These are phyloP conservation scores for Drosophila rufa DNA, from an alignment of 1,140 invertebrate genomes.

Conservation along the genomic window DNA sequence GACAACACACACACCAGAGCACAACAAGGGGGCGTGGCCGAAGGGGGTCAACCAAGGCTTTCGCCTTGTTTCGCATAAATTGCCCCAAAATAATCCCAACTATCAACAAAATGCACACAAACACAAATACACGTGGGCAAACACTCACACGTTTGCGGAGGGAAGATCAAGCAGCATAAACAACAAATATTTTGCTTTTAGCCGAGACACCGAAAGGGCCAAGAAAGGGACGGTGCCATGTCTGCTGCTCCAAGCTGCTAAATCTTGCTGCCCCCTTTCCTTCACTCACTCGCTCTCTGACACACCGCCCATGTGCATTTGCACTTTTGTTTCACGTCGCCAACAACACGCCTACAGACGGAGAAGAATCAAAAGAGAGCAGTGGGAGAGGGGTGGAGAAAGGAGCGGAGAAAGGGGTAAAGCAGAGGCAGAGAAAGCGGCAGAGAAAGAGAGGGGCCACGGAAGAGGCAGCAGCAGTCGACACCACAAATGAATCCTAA, in stretches of 20 bases:
- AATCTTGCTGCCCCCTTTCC: not conserved
- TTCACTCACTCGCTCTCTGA: not conserved
- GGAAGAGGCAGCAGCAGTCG: constrained; percentile 1
- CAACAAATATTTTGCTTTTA: constrained; percentile 65
- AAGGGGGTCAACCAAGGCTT: constrained; percentile 29
- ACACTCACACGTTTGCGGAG: constrained; percentile 15
- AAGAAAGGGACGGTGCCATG: constrained; percentile 13
- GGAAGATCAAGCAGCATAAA: constrained; percentile 52
- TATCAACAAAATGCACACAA: constrained; percentile 79
- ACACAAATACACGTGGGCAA: constrained; percentile 43
- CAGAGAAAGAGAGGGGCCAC: not conserved
- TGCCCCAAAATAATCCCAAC: constrained; percentile 81
- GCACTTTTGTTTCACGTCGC: constrained; percentile 61
- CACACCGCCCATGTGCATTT: constrained; percentile 42
- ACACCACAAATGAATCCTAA: constrained; percentile 29
- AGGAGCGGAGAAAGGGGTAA: not conserved
- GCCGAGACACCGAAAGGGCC: constrained; percentile 45
- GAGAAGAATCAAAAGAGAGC: not conserved
- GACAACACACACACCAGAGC: not conserved
- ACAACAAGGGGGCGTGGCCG: constrained; percentile 18
- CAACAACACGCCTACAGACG: constrained; percentile 52
- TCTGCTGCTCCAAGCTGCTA: constrained; percentile 17
- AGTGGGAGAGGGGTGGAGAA: not conserved
- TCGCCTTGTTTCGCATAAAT: constrained; percentile 74
- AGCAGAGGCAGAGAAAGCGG: not conserved